Evolutionary conservation across 2,797 vertebrate species (phyloP).

Genomic region (Sitta carolinensis): DNA sequence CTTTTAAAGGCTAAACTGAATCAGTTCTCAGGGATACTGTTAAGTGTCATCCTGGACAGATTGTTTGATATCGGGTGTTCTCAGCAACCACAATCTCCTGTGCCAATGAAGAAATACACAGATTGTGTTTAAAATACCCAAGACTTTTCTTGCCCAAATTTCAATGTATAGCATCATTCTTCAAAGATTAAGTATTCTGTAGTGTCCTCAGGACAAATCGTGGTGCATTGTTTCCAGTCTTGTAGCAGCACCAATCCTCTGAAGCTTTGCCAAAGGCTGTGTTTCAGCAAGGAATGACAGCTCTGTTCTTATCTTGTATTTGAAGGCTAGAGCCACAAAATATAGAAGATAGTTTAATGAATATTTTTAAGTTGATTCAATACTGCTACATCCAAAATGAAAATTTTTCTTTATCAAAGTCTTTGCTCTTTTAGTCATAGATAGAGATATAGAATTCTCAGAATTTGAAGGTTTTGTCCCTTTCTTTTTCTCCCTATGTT

Average conservation of each 20-base stretch:
- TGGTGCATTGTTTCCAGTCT: not conserved
- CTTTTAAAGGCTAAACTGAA: not conserved
- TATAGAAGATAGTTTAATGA: not conserved
- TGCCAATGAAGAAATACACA: not conserved
- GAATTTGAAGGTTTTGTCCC: not conserved
- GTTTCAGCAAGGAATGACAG: not conserved
- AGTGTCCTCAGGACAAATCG: not conserved
- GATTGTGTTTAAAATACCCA: not conserved
- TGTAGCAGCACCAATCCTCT: not conserved
- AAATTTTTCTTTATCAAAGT: not conserved
- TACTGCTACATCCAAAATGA: not conserved
- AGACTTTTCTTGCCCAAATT: not conserved
- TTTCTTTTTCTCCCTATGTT: not conserved
- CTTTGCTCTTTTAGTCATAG: not conserved
- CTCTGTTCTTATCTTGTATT: not conserved
- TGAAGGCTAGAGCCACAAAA: slow-evolving; percentile 1
- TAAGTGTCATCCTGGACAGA: not conserved
- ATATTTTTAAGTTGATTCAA: not conserved
- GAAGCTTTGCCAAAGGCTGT: slow-evolving; percentile 23
- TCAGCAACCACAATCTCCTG: not conserved
- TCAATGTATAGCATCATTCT: not conserved
- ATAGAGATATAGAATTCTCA: not conserved
- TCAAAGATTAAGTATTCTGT: not conserved
- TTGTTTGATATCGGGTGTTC: not conserved
- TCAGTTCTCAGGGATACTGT: not conserved